Percentiles rank a stretch among this genome's conserved stretches.
Evolutionary conservation across 2,888 invertebrate species (phyloP).

Genomic region (Drosophila sordidula): DNA sequence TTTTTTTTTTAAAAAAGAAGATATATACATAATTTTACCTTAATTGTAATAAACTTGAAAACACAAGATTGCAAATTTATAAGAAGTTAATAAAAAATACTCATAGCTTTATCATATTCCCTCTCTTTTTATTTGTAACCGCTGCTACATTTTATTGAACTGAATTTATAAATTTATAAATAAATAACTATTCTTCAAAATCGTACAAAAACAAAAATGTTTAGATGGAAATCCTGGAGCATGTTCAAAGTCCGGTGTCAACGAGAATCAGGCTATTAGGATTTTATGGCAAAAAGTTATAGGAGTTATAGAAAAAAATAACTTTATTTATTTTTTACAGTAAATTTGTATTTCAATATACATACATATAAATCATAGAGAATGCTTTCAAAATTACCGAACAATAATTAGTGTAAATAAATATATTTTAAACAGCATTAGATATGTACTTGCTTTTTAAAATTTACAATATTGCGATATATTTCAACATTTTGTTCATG

Average conservation of each 20-base stretch:
- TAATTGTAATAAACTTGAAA: slow-evolving; percentile 29
- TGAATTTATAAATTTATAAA: slow-evolving; percentile 37
- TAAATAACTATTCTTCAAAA: slow-evolving; percentile 40
- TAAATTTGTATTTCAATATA: slow-evolving; percentile 17
- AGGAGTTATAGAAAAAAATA: slow-evolving; percentile 58
- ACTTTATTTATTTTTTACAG: slow-evolving; percentile 20
- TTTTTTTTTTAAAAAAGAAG: no score
- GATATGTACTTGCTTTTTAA: slow-evolving; percentile 42
- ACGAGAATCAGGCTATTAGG: slow-evolving; percentile 85
- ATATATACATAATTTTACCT: slow-evolving; percentile 25
- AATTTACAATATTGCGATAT: slow-evolving; percentile 31
- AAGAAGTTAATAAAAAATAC: slow-evolving; percentile 47
- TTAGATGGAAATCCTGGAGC: slow-evolving; percentile 85
- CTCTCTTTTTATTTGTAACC: slow-evolving; percentile 56
- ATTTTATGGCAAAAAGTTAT: slow-evolving; percentile 85
- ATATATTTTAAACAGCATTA: slow-evolving; percentile 43
- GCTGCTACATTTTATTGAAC: slow-evolving; percentile 51
- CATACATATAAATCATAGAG: slow-evolving; percentile 12
- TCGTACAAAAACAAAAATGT: slow-evolving; percentile 42
- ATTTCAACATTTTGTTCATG: slow-evolving; percentile 28
- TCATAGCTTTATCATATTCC: slow-evolving; percentile 60
- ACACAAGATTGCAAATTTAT: slow-evolving; percentile 15
- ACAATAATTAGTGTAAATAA: slow-evolving; percentile 71
- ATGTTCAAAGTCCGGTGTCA: slow-evolving; percentile 85
- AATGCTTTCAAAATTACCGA: slow-evolving; percentile 49